These are phyloP conservation scores for Drosophila auraria DNA, from an alignment of 1,140 invertebrate genomes.

Conservation along the genomic window DNA sequence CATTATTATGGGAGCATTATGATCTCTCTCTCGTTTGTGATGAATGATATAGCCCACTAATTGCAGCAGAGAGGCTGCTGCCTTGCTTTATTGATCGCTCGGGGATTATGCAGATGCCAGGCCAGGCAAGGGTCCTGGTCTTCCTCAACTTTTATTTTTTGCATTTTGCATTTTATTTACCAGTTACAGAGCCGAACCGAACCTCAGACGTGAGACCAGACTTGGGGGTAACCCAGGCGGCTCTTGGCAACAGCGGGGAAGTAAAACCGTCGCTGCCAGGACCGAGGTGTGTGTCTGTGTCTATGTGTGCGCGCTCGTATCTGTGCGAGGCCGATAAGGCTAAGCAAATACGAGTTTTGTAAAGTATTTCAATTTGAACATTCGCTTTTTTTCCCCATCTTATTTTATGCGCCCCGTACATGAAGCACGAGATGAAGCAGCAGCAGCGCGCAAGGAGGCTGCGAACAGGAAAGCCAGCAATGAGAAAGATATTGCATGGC, in stretches of 20 bases:
- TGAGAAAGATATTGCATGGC: constrained; percentile 70
- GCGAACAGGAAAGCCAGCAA: constrained; percentile 64
- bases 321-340: constrained; percentile 57
- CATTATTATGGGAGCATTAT: constrained; percentile 10
- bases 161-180: constrained; percentile 39
- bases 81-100: constrained; percentile 32
- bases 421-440: constrained; percentile 43
- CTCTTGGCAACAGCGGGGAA: constrained; percentile 60
- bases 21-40: constrained; percentile 26
- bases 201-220: constrained; percentile 19
- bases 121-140: constrained; percentile 2
- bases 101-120: constrained; percentile 40
- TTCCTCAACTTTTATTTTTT: not conserved
- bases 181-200: constrained; percentile 24
- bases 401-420: constrained; percentile 55
- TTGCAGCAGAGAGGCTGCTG: constrained; percentile 13
- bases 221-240: constrained; percentile 31
- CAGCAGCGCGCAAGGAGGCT: constrained; percentile 25
- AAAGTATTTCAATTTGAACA: constrained; percentile 76
- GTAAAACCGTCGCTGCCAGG: constrained; percentile 38
- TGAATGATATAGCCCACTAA: constrained; percentile 33
- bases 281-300: constrained; percentile 33
- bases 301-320: constrained; percentile 16
- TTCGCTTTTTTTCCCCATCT: constrained; percentile 59
- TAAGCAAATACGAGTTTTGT: constrained; percentile 80